Percentiles rank a stretch among this genome's conserved stretches.
These are phyloP conservation scores for Trileptium ribeirensis DNA, from an alignment of 2,888 invertebrate species.

Conservation along the genomic window DNA sequence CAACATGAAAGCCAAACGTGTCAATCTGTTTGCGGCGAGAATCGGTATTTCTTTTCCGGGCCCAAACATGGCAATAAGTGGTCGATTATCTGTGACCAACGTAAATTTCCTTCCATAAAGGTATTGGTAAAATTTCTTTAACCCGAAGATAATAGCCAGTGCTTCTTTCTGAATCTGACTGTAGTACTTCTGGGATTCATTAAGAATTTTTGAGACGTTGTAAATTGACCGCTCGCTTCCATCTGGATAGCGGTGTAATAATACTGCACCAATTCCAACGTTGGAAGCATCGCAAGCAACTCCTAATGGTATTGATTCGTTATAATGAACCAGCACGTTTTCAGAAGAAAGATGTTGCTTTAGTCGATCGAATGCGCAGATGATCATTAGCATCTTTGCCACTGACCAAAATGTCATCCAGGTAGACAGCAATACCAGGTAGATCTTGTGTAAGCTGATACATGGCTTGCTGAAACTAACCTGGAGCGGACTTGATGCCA, in stretches of 20 bases:
- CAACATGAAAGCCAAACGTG: slow-evolving; percentile 28
- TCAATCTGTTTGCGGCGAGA: slow-evolving; percentile 25
- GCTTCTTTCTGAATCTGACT: slow-evolving; percentile 39
- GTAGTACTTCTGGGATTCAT: slow-evolving; percentile 34
- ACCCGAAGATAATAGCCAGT: slow-evolving; percentile 34
- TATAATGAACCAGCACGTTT: not conserved
- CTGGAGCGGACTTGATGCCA: slow-evolving; percentile 21
- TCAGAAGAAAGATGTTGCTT: not conserved
- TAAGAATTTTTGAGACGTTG: slow-evolving; percentile 37
- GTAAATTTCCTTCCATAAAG: slow-evolving; percentile 33
- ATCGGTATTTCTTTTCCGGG: slow-evolving; percentile 19
- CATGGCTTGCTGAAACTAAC: slow-evolving; percentile 28
- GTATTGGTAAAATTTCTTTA: slow-evolving; percentile 40
- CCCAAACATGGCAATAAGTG: slow-evolving; percentile 32
- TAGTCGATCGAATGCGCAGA: not conserved
- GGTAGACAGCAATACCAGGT: slow-evolving; percentile 26
- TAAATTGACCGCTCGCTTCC: slow-evolving; percentile 32
- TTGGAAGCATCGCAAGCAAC: slow-evolving; percentile 14
- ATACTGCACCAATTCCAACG: slow-evolving; percentile 18
- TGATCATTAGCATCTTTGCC: not conserved
- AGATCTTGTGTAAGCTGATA: slow-evolving; percentile 27
- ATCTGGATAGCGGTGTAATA: slow-evolving; percentile 32
- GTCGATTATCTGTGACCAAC: slow-evolving; percentile 34
- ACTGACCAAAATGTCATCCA: slow-evolving; percentile 18
- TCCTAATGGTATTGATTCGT: not conserved